A percentile compares a stretch with the other conserved stretches of the same genome.
phyloP scores from a whole-genome alignment of 2,113 vertebrate genomes.

The Smithornis capensis region DNA sequence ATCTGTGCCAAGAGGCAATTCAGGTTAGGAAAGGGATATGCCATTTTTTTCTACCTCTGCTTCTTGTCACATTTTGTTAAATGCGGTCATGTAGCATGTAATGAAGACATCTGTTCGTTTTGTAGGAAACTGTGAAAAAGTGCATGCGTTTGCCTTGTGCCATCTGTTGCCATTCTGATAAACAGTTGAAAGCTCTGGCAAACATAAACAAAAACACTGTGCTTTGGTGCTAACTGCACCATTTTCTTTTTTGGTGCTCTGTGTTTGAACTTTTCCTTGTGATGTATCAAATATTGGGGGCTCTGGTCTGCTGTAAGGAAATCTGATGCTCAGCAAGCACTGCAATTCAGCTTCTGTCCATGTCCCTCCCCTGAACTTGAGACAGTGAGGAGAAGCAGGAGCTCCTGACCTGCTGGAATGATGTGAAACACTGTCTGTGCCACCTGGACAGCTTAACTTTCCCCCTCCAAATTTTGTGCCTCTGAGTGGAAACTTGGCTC shows the following conservation, averaged over 20 bases:
- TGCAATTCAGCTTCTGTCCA: neutral
- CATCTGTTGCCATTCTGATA: constrained; percentile 73
- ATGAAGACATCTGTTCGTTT: constrained; percentile 78
- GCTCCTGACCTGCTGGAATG: neutral
- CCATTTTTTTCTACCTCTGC: constrained; percentile 68
- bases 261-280: neutral
- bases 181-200: constrained; percentile 68
- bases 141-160: constrained; percentile 58
- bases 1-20: constrained; percentile 52
- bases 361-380: neutral
- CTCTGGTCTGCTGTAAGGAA: neutral
- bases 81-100: constrained; percentile 67
- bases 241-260: constrained; percentile 34
- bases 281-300: neutral
- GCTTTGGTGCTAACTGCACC: constrained; percentile 31
- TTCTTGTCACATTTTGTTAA: constrained; percentile 71
- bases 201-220: constrained; percentile 47
- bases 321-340: neutral
- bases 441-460: constrained; percentile 31
- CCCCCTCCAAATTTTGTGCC: neutral
- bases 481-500: constrained; percentile 56
- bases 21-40: constrained; percentile 45
- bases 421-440: constrained; percentile 32
- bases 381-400: neutral
- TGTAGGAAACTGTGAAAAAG: constrained; percentile 73